phyloP scores from a whole-genome alignment of 2,113 vertebrate genomes.

The Phocoena sinus region DNA sequence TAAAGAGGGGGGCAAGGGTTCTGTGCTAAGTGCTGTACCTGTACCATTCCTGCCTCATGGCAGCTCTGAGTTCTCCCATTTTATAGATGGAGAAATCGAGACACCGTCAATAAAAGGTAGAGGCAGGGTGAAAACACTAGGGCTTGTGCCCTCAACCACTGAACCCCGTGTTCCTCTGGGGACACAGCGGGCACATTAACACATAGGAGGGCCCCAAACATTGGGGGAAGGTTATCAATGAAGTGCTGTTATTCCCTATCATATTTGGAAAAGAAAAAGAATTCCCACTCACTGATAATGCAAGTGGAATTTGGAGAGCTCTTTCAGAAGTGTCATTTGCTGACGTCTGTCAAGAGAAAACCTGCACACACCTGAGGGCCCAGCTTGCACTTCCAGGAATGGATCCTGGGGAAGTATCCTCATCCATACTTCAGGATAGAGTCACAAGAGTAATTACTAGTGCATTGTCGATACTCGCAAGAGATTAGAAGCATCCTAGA shows the following conservation, averaged over 20 bases:
- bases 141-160: fast-evolving
- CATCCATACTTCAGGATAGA: too few relatives aligned
- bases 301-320: not conserved
- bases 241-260: not conserved
- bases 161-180: not conserved
- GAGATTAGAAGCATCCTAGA: not conserved
- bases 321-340: not conserved
- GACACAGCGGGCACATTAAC: not conserved
- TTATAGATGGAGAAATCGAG: not conserved
- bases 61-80: not conserved
- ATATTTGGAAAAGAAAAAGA: not conserved
- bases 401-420: not conserved
- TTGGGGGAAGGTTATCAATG: not conserved
- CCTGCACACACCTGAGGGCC: not conserved
- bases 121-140: not conserved
- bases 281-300: not conserved
- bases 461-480: not conserved
- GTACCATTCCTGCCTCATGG: fast-evolving
- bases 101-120: not conserved
- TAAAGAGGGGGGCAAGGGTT: not conserved
- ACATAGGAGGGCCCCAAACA: fast-evolving
- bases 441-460: not conserved
- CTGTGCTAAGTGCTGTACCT: fast-evolving
- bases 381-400: not conserved
- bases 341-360: not conserved